These are phyloP conservation scores for Sebastes miniatus DNA, from an alignment of 2,797 vertebrate species.

Conservation along the genomic window DNA sequence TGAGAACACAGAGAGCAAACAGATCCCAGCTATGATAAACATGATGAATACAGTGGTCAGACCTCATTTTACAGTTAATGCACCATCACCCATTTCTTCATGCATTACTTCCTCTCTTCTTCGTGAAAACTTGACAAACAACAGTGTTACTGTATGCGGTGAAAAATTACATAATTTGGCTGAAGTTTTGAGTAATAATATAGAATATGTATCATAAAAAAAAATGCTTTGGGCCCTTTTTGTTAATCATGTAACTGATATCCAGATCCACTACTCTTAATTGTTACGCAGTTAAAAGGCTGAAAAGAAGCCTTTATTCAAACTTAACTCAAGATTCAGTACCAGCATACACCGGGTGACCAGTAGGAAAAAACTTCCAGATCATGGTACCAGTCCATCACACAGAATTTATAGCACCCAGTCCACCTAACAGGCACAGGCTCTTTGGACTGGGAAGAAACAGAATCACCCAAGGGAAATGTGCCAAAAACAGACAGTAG, in stretches of 20 bases:
- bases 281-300: background rate
- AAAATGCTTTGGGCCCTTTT: background rate
- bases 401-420: background rate
- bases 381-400: background rate
- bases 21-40: background rate
- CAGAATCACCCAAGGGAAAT: background rate
- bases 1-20: conserved; percentile 9
- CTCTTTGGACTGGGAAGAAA: background rate
- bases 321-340: background rate
- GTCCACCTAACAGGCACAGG: background rate
- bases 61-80: background rate
- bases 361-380: background rate
- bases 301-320: background rate
- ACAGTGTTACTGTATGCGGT: too few relatives aligned
- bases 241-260: background rate
- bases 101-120: background rate
- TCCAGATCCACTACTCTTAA: background rate
- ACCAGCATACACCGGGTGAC: background rate
- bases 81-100: background rate
- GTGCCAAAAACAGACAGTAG: background rate
- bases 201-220: background rate
- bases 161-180: background rate
- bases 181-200: background rate
- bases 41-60: background rate
- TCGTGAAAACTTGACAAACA: background rate